Base-by-base conservation (phyloP, 2,888 invertebrate species). In the Callinectes sapidus region DNA sequence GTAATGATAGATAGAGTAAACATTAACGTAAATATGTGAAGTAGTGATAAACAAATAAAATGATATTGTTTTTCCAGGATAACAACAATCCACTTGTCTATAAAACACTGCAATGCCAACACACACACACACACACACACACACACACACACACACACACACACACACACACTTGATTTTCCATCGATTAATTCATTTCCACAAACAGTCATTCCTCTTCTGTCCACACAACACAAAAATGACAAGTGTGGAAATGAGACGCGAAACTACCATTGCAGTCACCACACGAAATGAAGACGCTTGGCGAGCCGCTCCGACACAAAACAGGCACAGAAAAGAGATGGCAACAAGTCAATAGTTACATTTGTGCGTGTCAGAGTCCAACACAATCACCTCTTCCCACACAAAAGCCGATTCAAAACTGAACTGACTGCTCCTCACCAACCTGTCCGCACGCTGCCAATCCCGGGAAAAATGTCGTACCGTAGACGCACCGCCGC, bases 381-480 rank as follows among this genome's bases (percentile, higher is more conserved):
- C 3, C 81, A 3, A 6, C 32, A 35, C 81, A 1, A 16, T 14
- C 16, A 18, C n/a, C 35, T 18, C 81, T 8, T 32, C 32, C 1
- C 35, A 16, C 81, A 81, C 81, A 81, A 81, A 13, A 35, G 81
- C 32, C 10, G 81, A 81, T 35, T 35, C 35, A 35, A 81, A 35
- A 81, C 81, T 81, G 81, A 81, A 18, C 18, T 81, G 13, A 32
- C 35, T 32, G 5, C 35, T 35, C 81, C 35, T 81, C 81, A 35
- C 81, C 35, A 81, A 81, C 81, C 81, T 81, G 81, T 81, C 81
- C 81, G 81, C 35, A 81, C 35, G 35, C 32, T 81, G 35, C 81
- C 81, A 35, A 32, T 81, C 32, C 10, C 13, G 35, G 81, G 81
- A 81, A 81, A 81, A 81, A 81, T 81, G 81, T 81, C 81, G 81